These are phyloP conservation scores for Acanthurus tractus DNA, from an alignment of 2,797 vertebrate genomes.

Conservation along the genomic window DNA sequence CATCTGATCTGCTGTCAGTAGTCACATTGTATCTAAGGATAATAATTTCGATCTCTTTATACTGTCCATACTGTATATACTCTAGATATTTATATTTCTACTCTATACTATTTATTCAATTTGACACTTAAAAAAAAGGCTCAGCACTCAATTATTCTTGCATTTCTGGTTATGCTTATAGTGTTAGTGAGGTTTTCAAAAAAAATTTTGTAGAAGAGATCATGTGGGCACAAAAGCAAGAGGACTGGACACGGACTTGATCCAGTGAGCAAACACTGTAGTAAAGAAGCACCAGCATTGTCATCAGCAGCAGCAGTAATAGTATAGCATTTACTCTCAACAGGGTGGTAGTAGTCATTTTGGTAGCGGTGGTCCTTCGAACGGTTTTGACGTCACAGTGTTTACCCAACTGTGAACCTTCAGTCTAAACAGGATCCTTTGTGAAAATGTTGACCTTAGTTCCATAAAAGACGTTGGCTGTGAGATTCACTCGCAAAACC, in stretches of 20 bases:
- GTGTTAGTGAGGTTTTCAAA: no score
- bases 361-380: neutral
- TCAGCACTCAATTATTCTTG: no score
- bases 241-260: neutral
- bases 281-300: neutral
- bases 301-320: neutral
- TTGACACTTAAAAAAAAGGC: no score
- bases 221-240: no score
- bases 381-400: conserved; percentile 22
- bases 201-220: neutral
- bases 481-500: conserved; percentile 11
- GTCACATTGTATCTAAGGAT: no score
- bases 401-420: conserved; percentile 9
- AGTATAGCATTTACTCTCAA: neutral
- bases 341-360: neutral
- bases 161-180: no score
- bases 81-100: no score
- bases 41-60: no score
- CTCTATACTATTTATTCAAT: no score
- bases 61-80: no score
- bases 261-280: neutral
- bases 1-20: no score
- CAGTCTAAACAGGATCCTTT: conserved; percentile 29
- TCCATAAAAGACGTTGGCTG: conserved; percentile 15
- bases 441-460: conserved; percentile 41